These are phyloP conservation scores for Pempheris klunzingeri DNA, from an alignment of 2,797 vertebrate species.

Conservation along the genomic window DNA sequence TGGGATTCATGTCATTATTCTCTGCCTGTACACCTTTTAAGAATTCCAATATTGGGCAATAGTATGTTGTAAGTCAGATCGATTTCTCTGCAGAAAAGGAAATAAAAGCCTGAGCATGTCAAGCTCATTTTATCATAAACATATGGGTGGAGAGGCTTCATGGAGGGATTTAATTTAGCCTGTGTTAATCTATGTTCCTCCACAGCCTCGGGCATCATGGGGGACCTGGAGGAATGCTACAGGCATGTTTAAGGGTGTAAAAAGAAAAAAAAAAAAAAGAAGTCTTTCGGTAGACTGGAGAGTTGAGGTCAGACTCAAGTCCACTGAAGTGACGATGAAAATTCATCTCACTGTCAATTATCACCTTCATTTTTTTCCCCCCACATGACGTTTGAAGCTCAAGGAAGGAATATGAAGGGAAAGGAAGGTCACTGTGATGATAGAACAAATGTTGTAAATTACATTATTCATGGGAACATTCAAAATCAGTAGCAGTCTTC, in stretches of 20 bases:
- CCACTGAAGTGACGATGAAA: constrained; percentile 40
- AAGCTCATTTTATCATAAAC: constrained; percentile 69
- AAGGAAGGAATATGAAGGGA: constrained; percentile 3
- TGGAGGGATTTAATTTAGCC: constrained; percentile 59
- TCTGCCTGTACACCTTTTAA: constrained; percentile 39
- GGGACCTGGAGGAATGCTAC: constrained; percentile 80
- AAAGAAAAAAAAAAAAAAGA: constrained; percentile 42
- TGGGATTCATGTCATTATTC: constrained; percentile 36
- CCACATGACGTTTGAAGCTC: constrained; percentile 19
- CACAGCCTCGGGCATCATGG: constrained; percentile 75
- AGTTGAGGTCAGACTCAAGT: constrained; percentile 52
- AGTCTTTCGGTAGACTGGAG: constrained; percentile 24
- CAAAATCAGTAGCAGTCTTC: background rate
- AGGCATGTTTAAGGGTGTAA: constrained; percentile 78
- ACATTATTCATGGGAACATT: background rate
- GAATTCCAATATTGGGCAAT: constrained; percentile 69
- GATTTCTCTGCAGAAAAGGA: constrained; percentile 53
- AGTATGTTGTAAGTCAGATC: constrained; percentile 58
- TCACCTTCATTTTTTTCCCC: constrained; percentile 48
- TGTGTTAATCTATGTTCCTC: constrained; percentile 69
- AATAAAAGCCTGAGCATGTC: constrained; percentile 65
- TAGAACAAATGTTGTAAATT: constrained; percentile 18
- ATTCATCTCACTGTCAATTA: constrained; percentile 70
- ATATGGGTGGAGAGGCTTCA: constrained; percentile 64
- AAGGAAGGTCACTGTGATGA: constrained; percentile 37